Conservation (phyloP, 2,113 vertebrate genomes). For the Synodontis membranacea region DNA sequence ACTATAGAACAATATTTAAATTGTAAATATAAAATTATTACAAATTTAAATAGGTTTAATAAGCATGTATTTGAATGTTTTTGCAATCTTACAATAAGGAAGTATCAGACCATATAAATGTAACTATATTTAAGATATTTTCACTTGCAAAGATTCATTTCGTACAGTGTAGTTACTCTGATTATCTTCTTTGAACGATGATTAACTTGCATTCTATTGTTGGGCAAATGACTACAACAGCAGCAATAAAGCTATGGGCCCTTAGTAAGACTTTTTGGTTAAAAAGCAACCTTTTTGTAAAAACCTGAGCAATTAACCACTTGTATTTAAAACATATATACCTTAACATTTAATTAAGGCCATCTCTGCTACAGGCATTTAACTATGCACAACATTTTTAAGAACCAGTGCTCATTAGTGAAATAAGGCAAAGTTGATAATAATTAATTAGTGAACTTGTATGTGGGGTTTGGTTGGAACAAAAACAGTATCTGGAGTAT, state of each 20-base stretch:
- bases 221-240: not conserved
- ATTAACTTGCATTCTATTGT: not conserved
- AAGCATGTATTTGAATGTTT: no score
- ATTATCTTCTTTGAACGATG: not conserved
- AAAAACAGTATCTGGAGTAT: slow-evolving; percentile 10
- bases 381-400: not conserved
- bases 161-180: no score
- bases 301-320: not conserved
- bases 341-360: not conserved
- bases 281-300: not conserved
- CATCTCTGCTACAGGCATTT: not conserved
- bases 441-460: slow-evolving; percentile 19
- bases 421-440: not conserved
- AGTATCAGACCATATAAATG: no score
- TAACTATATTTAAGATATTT: no score
- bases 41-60: no score
- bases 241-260: not conserved
- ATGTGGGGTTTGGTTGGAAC: not conserved
- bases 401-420: not conserved
- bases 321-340: not conserved
- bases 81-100: no score
- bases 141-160: no score
- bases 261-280: not conserved
- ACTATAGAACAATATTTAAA: no score
- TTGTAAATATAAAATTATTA: no score